These are phyloP conservation scores for Calliopum simillimum DNA, from an alignment of 2,888 invertebrate species.

Conservation along the genomic window DNA sequence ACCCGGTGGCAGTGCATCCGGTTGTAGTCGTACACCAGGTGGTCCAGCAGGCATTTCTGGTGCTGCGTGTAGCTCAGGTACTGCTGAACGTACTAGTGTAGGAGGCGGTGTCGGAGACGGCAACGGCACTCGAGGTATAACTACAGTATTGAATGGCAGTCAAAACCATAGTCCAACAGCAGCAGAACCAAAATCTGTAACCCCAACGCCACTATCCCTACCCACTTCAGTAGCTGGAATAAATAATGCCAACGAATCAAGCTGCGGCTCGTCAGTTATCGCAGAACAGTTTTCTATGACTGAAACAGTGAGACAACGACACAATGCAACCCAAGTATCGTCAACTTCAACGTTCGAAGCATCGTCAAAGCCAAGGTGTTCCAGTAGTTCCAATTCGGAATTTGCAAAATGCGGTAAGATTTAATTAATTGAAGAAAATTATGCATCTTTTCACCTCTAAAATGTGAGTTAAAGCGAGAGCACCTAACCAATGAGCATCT, in stretches of 20 bases:
- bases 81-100: not conserved
- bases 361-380: not conserved
- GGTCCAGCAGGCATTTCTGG: not conserved
- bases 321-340: conserved; percentile 10
- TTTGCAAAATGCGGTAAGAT: conserved; percentile 5
- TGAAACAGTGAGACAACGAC: conserved; percentile 24
- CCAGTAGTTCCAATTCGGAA: conserved; percentile 1
- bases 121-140: not conserved
- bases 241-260: not conserved
- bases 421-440: too few species aligned
- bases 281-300: conserved; percentile 10
- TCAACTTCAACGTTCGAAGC: not conserved
- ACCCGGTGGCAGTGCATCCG: conserved; percentile 39
- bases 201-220: not conserved
- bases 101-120: not conserved
- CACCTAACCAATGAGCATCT: too few species aligned
- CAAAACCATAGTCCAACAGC: conserved; percentile 11
- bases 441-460: too few species aligned
- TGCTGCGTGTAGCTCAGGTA: not conserved
- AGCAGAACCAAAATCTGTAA: not conserved
- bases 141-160: not conserved
- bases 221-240: not conserved
- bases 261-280: not conserved
- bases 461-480: too few species aligned
- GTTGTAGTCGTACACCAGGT: conserved; percentile 28